A percentile compares a stretch with the other conserved stretches of the same genome.
phyloP scores from a whole-genome alignment of 2,888 invertebrate species.

The Himalopsyche anomala region DNA sequence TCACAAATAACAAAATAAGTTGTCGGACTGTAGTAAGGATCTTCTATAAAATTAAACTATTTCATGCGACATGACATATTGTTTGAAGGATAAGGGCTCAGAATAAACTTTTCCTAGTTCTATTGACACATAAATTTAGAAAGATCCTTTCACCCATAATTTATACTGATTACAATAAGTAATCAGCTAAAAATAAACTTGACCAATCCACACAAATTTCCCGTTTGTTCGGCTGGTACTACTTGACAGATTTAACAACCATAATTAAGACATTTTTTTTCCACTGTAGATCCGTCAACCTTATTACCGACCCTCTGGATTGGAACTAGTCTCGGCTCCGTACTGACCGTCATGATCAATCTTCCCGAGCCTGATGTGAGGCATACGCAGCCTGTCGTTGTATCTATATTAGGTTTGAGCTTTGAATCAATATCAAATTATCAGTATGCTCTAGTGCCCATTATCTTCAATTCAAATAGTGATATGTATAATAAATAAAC shows the following conservation, averaged over 20 bases:
- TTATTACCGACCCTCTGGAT: conserved; percentile 96
- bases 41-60: too few relatives aligned
- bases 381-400: conserved; percentile 90
- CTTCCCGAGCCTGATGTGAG: conserved; percentile 88
- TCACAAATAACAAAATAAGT: too few relatives aligned
- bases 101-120: background rate
- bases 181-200: too few relatives aligned
- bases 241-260: too few relatives aligned
- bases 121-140: too few relatives aligned
- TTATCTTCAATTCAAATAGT: background rate
- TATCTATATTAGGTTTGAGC: conserved; percentile 87
- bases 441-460: background rate
- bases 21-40: too few relatives aligned
- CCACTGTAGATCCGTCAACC: conserved; percentile 85
- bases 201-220: too few relatives aligned
- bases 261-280: background rate
- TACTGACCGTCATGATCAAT: conserved; percentile 93
- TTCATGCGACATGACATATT: too few relatives aligned
- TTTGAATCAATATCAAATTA: background rate
- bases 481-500: background rate
- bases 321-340: conserved; percentile 97
- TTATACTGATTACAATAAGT: too few relatives aligned
- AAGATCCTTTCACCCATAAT: too few relatives aligned
- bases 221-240: too few relatives aligned
- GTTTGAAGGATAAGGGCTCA: too few relatives aligned